Evolutionary conservation across 64 coral and sea anemone genomes (phyloP), one percentile per base, ranked within the genome.

Genomic region (Astreopora myriophthalma): DNA sequence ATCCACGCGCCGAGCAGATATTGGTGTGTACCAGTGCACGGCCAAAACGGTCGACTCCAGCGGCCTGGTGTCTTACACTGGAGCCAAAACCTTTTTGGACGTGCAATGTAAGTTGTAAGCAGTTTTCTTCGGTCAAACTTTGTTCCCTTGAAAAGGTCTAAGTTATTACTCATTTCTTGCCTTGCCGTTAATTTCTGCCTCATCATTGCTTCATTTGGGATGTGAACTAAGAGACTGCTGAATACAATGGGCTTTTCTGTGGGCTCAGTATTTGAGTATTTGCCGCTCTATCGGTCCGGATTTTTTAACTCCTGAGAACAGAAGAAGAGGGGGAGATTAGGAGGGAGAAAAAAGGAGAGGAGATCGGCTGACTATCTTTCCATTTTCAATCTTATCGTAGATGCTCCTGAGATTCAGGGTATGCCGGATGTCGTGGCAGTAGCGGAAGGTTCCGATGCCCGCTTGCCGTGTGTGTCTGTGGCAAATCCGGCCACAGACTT

Each of bases 21-120:
- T 90, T 0, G 97, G 97, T 58, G 91, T 93, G 26, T 99, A 99
- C 77, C 49, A 75, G 8, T 99, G 97, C 48, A 91, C 87, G 3
- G 97, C 94, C 6, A 96, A 90, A 36, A 93, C 94, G 0, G 85
- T 93, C 25, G 95, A 97, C 37, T 67, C 87, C 1, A 92, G 30
- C n/a, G 90, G 80, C 27, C 60, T 93, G 24, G 79, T 96, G 1
- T 86, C 64, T 2, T 88, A 96, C 58, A 67, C 87, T 29, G 97
- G 97, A 26, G 64, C 87, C 5, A 84, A 90, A 34, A 84, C 95
- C 6, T 48, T 93, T 22, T 71, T 99, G 10, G 90, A 99, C 46
- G 83, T 99, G 37, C 94, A 92, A 72, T 96, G 97, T 99, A 93
- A 95, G 97, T 94, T 65, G 1, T 24, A 14, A 12, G 0, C 8